A percentile compares a stretch with the other conserved stretches of the same genome.
Evolutionary conservation across 1,140 invertebrate genomes (phyloP).

Genomic region (Saccostrea echinata): DNA sequence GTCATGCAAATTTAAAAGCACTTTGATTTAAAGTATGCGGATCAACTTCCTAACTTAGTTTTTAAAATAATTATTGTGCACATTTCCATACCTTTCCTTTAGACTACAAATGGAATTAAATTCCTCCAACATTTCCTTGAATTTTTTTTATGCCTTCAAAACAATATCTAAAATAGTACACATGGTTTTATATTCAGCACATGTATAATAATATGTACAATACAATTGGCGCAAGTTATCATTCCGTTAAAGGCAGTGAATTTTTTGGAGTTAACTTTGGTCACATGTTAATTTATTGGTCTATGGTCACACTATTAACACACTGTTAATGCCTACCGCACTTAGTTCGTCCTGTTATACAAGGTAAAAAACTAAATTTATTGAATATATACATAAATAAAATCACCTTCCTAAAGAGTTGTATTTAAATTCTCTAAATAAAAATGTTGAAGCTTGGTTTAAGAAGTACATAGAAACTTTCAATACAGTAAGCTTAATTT

Average conservation of each 20-base stretch:
- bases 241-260: conserved; percentile 4
- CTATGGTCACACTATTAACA: conserved; percentile 29
- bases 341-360: conserved; percentile 46
- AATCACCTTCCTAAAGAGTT: background rate
- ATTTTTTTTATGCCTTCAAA: too few relatives aligned
- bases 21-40: background rate
- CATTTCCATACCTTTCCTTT: background rate
- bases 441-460: background rate
- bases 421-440: background rate
- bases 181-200: background rate
- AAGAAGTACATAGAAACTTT: background rate
- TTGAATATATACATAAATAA: conserved; percentile 17
- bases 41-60: background rate
- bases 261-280: conserved; percentile 4
- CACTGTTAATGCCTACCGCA: conserved; percentile 37
- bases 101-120: conserved; percentile 1
- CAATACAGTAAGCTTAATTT: background rate
- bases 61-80: background rate
- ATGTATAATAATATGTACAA: background rate
- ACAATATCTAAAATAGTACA: background rate
- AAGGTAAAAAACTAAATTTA: conserved; percentile 18
- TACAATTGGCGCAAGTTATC: background rate
- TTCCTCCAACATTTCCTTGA: too few relatives aligned
- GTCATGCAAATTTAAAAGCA: background rate
- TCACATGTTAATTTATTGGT: conserved; percentile 30